Conservation (phyloP, 2,888 invertebrate genomes). For the Platypus cylindrus region DNA sequence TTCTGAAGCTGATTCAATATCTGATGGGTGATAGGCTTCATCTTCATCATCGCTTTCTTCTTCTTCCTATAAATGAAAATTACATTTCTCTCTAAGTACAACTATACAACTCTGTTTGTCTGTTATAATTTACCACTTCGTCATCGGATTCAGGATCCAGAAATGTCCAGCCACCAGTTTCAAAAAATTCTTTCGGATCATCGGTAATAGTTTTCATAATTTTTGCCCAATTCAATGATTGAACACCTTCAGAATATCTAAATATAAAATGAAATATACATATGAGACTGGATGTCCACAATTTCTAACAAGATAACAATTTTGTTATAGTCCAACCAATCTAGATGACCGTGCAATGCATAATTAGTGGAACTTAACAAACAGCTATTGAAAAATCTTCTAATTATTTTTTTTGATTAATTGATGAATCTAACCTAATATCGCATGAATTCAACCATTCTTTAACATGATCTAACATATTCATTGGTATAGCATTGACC, state of each 20-base stretch:
- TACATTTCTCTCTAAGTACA: too few species aligned
- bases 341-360: too few species aligned
- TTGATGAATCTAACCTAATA: slow-evolving; percentile 44
- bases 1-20: slow-evolving; percentile 54
- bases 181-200: slow-evolving; percentile 97
- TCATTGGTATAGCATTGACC: slow-evolving; percentile 99
- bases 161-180: slow-evolving; percentile 97
- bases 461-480: slow-evolving; percentile 97
- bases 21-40: slow-evolving; percentile 65
- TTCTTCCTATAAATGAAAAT: slow-evolving; percentile 11
- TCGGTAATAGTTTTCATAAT: slow-evolving; percentile 99
- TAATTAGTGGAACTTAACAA: too few species aligned
- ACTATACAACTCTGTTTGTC: too few species aligned
- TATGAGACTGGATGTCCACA: too few species aligned
- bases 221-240: slow-evolving; percentile 97
- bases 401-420: too few species aligned
- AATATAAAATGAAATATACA: not conserved
- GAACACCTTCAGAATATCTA: slow-evolving; percentile 90
- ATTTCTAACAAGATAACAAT: too few species aligned
- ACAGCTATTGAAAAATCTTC: too few species aligned
- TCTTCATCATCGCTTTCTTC: slow-evolving; percentile 41
- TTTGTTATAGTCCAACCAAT: too few species aligned
- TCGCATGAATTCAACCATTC: slow-evolving; percentile 80
- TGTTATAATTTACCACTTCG: slow-evolving; percentile 47
- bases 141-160: slow-evolving; percentile 86